Percentiles rank a stretch among this genome's conserved stretches.
Evolutionary conservation across 1,140 invertebrate species (phyloP).

Genomic region (Dufourea novaeangliae): DNA sequence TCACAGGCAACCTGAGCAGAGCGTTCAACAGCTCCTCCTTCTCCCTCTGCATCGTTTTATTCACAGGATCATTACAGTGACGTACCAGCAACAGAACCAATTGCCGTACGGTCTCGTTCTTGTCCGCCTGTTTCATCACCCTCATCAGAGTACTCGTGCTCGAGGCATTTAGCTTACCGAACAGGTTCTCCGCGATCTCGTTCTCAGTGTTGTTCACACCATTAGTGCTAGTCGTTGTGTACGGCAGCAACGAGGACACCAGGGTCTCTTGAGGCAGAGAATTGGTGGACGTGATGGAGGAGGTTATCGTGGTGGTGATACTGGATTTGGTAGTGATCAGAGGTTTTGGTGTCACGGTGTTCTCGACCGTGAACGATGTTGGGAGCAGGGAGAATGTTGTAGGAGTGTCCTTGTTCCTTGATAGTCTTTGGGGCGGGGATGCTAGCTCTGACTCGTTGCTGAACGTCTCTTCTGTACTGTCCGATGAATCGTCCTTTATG

Average conservation of each 20-base stretch:
- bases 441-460: constrained; percentile 43
- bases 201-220: constrained; percentile 38
- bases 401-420: constrained; percentile 74
- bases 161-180: constrained; percentile 88
- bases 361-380: constrained; percentile 53
- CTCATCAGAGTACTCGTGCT: constrained; percentile 88
- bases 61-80: constrained; percentile 85
- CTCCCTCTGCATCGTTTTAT: constrained; percentile 85
- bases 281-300: constrained; percentile 69
- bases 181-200: constrained; percentile 85
- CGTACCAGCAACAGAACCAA: constrained; percentile 89
- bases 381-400: constrained; percentile 77
- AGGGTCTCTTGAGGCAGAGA: constrained; percentile 41
- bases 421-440: constrained; percentile 1
- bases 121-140: constrained; percentile 90
- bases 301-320: constrained; percentile 72
- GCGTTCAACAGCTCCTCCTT: constrained; percentile 86
- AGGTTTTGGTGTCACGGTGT: constrained; percentile 71
- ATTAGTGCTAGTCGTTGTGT: background rate
- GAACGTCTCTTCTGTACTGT: constrained; percentile 5
- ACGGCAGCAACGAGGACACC: constrained; percentile 38
- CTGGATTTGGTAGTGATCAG: constrained; percentile 69
- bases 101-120: constrained; percentile 88
- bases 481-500: background rate
- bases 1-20: constrained; percentile 84